Conservation (phyloP, 2,113 vertebrate species). For the Dasyurus viverrinus region DNA sequence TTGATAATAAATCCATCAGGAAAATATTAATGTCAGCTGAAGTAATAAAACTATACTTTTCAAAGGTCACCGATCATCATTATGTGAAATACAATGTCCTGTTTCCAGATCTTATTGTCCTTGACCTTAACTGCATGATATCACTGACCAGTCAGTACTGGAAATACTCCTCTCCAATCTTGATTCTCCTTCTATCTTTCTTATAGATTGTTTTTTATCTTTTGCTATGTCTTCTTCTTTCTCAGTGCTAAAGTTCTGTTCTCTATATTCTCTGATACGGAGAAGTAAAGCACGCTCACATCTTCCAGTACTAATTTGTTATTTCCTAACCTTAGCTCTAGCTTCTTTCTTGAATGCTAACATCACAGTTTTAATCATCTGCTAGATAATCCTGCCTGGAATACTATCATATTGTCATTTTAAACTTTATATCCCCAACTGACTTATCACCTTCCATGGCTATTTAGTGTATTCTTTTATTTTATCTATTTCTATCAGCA, state of each 20-base stretch:
- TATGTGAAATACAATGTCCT: slow-evolving; percentile 6
- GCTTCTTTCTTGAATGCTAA: background rate
- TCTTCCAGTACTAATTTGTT: background rate
- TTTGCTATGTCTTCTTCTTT: background rate
- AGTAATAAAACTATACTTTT: background rate
- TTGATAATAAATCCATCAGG: background rate
- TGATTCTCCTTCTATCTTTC: background rate
- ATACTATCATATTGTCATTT: background rate
- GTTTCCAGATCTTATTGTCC: slow-evolving; percentile 12
- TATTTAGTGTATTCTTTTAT: background rate
- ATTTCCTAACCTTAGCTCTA: background rate
- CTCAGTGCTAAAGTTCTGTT: background rate
- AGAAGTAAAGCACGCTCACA: background rate
- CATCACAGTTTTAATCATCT: background rate
- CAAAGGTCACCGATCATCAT: background rate
- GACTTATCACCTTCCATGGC: background rate
- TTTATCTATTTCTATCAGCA: background rate
- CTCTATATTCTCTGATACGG: background rate
- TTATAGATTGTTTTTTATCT: background rate
- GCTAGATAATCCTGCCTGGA: background rate
- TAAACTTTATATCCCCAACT: background rate
- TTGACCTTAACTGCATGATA: background rate
- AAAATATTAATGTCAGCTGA: background rate
- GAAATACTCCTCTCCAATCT: background rate
- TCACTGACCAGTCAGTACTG: background rate